phyloP scores from a whole-genome alignment of 2,888 invertebrate species.

The Micoletzkya japonica region DNA sequence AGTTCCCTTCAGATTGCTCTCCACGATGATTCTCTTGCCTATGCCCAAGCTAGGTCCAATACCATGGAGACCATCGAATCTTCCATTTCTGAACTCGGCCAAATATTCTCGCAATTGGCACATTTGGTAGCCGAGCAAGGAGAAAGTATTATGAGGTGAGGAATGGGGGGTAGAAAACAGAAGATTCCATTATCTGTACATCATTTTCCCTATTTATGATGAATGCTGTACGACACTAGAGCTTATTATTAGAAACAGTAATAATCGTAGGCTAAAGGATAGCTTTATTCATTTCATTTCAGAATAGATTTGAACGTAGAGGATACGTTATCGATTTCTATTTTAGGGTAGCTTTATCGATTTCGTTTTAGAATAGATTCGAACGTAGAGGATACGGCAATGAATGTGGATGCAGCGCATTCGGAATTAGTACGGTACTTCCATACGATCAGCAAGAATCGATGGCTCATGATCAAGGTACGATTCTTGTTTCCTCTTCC shows the following conservation, averaged over 20 bases:
- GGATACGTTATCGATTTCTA: not conserved
- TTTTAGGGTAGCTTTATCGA: not conserved
- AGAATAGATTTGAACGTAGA: not conserved
- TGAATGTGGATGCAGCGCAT: slow-evolving; percentile 97
- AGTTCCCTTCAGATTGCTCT: slow-evolving; percentile 70
- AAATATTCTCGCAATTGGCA: slow-evolving; percentile 77
- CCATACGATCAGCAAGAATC: slow-evolving; percentile 88
- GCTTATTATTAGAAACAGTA: no score
- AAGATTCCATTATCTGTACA: no score
- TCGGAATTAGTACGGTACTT: slow-evolving; percentile 96
- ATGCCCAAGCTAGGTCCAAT: slow-evolving; percentile 88
- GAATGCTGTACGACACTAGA: no score
- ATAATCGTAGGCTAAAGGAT: no score
- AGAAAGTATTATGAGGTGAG: slow-evolving; percentile 74
- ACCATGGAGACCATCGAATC: slow-evolving; percentile 99
- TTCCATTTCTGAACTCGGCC: slow-evolving; percentile 96
- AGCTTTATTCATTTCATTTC: no score
- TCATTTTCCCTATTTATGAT: no score
- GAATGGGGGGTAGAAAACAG: no score
- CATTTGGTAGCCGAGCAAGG: slow-evolving; percentile 96
- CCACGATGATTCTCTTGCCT: slow-evolving; percentile 83
- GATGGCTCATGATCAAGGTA: slow-evolving; percentile 98
- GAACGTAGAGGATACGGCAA: slow-evolving; percentile 89
- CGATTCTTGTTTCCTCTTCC: slow-evolving; percentile 73
- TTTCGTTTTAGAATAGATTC: slow-evolving; percentile 80